phyloP scores from a whole-genome alignment of 1,140 invertebrate species.

The Brachionus rotundiformis region DNA sequence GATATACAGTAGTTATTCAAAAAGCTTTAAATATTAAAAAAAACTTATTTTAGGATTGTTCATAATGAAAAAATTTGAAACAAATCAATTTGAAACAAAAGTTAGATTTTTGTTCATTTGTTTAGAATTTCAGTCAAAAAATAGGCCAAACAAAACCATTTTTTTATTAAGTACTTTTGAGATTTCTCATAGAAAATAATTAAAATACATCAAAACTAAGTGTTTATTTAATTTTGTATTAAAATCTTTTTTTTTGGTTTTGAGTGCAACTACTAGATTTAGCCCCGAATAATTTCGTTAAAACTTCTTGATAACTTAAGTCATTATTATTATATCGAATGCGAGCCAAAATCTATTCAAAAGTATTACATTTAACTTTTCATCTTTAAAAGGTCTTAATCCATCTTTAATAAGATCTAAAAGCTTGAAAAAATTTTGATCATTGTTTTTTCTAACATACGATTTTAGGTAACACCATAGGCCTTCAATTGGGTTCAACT shows the following conservation, averaged over 20 bases:
- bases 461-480: no score
- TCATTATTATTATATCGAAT: neutral
- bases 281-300: neutral
- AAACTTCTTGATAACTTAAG: neutral
- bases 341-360: neutral
- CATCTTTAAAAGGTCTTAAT: neutral
- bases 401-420: neutral
- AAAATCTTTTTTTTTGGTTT: neutral
- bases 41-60: neutral
- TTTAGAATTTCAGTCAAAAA: no score
- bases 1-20: no score
- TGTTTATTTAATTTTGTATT: no score
- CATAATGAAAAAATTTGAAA: neutral
- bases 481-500: neutral
- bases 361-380: slow-evolving; percentile 1
- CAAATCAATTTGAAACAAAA: neutral
- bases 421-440: neutral
- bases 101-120: no score
- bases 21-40: slow-evolving; percentile 1
- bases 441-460: neutral
- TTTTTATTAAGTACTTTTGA: no score
- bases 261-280: neutral
- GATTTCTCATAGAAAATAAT: no score
- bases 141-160: no score
- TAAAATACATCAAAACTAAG: no score